Evolutionary conservation across 2,113 vertebrate genomes (phyloP).

Genomic region (Indicator indicator): DNA sequence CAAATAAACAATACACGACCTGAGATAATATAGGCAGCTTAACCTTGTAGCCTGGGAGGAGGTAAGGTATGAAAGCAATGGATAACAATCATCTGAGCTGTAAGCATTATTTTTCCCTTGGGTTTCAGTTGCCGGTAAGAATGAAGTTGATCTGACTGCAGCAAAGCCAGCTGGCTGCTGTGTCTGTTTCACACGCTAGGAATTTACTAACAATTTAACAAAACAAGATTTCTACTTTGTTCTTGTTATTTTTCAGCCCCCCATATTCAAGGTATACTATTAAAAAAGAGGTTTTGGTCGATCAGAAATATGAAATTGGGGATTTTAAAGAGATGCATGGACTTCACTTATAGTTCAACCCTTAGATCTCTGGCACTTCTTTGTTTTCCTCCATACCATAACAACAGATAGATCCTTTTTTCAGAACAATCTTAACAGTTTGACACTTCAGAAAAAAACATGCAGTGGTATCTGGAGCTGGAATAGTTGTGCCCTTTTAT

Average conservation of each 20-base stretch:
- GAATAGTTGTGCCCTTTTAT: not conserved
- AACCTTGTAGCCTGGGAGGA: not conserved
- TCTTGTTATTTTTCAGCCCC: not conserved
- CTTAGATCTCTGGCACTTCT: not conserved
- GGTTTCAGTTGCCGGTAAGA: slow-evolving; percentile 20
- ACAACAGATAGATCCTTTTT: not conserved
- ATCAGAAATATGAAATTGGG: not conserved
- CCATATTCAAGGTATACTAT: not conserved
- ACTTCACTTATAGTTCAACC: not conserved
- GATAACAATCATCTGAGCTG: not conserved
- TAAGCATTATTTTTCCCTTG: slow-evolving; percentile 5
- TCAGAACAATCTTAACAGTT: not conserved
- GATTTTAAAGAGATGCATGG: not conserved
- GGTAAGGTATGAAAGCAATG: slow-evolving; percentile 16
- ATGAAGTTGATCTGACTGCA: not conserved
- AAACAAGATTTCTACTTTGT: not conserved
- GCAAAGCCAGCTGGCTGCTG: not conserved
- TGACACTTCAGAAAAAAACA: slow-evolving; percentile 4
- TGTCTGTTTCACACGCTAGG: not conserved
- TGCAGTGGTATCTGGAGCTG: not conserved
- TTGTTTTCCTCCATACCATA: not conserved
- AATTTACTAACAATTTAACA: not conserved
- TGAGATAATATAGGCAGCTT: not conserved
- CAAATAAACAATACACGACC: not conserved
- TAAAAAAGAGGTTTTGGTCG: not conserved